Evolutionary conservation across 2,113 vertebrate species (phyloP).

Genomic region (Gymnarchus niloticus): DNA sequence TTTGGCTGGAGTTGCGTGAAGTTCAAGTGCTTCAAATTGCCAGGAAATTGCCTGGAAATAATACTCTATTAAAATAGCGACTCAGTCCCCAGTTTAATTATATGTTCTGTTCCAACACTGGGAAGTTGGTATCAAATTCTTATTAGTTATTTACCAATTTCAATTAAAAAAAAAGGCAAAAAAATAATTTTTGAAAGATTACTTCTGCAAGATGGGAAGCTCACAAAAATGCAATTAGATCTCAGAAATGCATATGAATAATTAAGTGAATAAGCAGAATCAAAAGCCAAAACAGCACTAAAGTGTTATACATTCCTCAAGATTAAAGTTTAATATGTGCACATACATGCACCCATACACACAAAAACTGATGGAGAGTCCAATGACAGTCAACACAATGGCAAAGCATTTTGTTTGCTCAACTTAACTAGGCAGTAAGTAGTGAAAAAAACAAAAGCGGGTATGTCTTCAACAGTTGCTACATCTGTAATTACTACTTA

Average conservation of each 20-base stretch:
- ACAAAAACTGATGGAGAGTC: constrained; percentile 37
- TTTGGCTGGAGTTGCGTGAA: constrained; percentile 55
- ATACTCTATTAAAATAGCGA: constrained; percentile 63
- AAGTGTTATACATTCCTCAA: constrained; percentile 28
- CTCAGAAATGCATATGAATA: constrained; percentile 42
- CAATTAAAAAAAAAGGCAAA: constrained; percentile 51
- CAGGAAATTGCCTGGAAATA: constrained; percentile 55
- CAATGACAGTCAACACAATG: constrained; percentile 20
- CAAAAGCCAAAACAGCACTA: constrained; percentile 34
- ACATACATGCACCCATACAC: constrained; percentile 32
- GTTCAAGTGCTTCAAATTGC: constrained; percentile 58
- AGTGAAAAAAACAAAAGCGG: neutral
- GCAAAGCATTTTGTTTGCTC: neutral
- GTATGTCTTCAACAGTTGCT: too few species aligned
- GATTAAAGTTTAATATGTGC: constrained; percentile 27
- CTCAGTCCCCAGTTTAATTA: constrained; percentile 64
- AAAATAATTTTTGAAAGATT: constrained; percentile 35
- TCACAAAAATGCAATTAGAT: constrained; percentile 44
- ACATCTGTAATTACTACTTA: too few species aligned
- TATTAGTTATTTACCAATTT: constrained; percentile 49
- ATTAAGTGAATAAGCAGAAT: constrained; percentile 55
- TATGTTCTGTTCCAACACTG: constrained; percentile 50
- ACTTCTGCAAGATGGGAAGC: constrained; percentile 35
- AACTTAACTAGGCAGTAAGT: neutral
- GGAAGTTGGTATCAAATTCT: constrained; percentile 56